Conservation (phyloP, 1,140 invertebrate genomes). For the Pentalonia nigronervosa region DNA sequence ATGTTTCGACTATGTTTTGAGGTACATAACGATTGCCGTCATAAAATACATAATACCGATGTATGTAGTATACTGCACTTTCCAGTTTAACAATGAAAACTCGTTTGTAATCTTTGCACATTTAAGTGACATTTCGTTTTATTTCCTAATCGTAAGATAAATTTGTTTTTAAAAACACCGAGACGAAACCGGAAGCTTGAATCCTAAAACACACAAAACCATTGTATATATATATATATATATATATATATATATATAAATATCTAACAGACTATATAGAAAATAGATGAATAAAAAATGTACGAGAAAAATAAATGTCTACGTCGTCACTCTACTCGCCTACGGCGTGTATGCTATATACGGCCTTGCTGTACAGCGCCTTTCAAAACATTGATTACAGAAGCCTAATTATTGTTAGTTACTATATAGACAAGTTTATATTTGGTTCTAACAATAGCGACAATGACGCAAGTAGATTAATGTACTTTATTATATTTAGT, state of each 20-base stretch:
- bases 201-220: not conserved
- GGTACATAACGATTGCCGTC: not conserved
- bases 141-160: not conserved
- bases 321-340: not conserved
- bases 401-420: conserved; percentile 11
- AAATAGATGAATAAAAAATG: not conserved
- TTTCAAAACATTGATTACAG: conserved; percentile 18
- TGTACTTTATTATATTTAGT: conserved; percentile 3
- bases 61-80: not conserved
- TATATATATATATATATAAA: no score
- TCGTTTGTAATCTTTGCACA: not conserved
- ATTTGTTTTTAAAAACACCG: not conserved
- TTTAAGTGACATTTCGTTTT: not conserved
- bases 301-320: conserved; percentile 22
- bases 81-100: not conserved
- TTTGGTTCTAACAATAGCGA: not conserved
- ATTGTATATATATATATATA: not conserved
- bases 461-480: not conserved
- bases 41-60: not conserved
- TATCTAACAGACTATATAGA: not conserved
- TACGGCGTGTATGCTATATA: not conserved
- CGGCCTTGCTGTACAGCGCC: not conserved
- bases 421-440: conserved; percentile 11
- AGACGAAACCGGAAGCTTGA: not conserved
- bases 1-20: not conserved